Evolutionary conservation across 1,140 invertebrate species (phyloP).

Genomic region (Monochamus saltuarius): DNA sequence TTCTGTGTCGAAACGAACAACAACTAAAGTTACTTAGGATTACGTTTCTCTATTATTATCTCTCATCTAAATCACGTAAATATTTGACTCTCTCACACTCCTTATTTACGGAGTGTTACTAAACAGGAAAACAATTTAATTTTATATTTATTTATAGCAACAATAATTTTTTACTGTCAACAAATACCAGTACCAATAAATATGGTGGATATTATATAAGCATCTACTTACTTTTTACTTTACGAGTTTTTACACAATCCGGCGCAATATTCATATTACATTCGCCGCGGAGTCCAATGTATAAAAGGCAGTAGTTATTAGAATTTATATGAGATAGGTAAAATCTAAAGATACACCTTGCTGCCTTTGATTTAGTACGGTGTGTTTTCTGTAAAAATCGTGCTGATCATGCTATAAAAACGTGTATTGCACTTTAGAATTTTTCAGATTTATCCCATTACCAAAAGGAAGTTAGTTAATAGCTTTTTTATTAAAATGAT

Average conservation of each 20-base stretch:
- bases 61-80: too few relatives aligned
- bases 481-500: not conserved
- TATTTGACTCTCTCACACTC: too few relatives aligned
- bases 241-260: not conserved
- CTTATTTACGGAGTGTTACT: too few relatives aligned
- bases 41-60: too few relatives aligned
- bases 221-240: too few relatives aligned
- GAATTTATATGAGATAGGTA: not conserved
- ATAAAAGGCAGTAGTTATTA: not conserved
- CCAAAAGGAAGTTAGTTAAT: not conserved
- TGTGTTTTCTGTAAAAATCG: not conserved
- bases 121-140: too few relatives aligned
- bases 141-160: too few relatives aligned
- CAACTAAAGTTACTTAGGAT: too few relatives aligned
- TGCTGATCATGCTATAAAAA: not conserved
- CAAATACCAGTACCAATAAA: too few relatives aligned
- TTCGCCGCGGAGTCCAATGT: not conserved
- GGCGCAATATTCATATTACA: not conserved
- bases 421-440: not conserved
- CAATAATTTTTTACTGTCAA: too few relatives aligned
- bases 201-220: too few relatives aligned
- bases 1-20: too few relatives aligned
- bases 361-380: not conserved
- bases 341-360: not conserved
- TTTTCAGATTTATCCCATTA: slow-evolving; percentile 1